Conservation (phyloP, 2,113 vertebrate genomes). For the Rhizomys pruinosus region DNA sequence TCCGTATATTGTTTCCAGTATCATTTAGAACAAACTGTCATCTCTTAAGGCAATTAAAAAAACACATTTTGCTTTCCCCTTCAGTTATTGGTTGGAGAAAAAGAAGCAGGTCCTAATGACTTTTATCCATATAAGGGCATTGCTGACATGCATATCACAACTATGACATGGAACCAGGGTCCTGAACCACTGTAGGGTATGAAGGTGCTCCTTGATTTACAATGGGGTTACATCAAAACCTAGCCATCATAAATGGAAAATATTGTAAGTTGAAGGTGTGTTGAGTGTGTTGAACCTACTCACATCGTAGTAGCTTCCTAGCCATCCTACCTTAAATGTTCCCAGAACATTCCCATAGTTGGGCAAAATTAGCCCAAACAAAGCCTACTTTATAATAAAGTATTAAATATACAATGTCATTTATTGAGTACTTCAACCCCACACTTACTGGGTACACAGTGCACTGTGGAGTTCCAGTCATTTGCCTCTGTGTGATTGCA, state of each 20-base stretch:
- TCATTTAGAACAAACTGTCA: background rate
- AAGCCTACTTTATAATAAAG: background rate
- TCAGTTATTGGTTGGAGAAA: background rate
- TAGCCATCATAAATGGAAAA: background rate
- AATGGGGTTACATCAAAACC: background rate
- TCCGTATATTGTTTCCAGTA: background rate
- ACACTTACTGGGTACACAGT: background rate
- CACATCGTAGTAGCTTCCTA: accelerated
- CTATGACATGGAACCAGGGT: background rate
- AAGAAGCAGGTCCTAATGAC: background rate
- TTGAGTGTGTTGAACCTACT: background rate
- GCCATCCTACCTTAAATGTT: background rate
- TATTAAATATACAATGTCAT: background rate
- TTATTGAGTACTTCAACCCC: background rate
- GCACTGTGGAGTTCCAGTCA: background rate
- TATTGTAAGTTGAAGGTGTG: background rate
- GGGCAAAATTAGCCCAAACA: background rate
- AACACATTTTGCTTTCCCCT: background rate
- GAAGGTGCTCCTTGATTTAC: background rate
- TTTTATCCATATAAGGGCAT: background rate
- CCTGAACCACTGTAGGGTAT: accelerated
- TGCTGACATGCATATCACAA: background rate
- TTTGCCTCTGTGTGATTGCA: background rate
- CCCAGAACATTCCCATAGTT: background rate
- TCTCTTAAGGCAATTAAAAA: background rate